These are phyloP conservation scores for Calidris pygmaea DNA, from an alignment of 2,113 vertebrate genomes.

Conservation along the genomic window DNA sequence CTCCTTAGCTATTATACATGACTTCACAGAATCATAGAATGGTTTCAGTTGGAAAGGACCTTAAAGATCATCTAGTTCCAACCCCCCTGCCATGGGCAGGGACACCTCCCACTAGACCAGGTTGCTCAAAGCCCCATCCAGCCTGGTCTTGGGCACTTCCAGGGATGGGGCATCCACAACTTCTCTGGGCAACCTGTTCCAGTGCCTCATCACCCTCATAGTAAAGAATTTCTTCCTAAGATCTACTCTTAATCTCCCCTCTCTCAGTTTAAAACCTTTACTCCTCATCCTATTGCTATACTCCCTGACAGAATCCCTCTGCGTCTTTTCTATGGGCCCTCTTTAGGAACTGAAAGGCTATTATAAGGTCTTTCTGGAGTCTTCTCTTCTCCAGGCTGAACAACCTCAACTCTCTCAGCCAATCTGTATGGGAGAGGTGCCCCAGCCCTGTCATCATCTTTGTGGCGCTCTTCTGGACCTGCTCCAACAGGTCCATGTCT, in stretches of 20 bases:
- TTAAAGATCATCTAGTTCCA: neutral
- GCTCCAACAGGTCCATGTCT: neutral
- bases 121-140: neutral
- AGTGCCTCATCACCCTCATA: neutral
- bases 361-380: neutral
- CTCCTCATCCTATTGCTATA: neutral
- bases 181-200: neutral
- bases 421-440: neutral
- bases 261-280: neutral
- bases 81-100: neutral
- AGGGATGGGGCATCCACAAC: neutral
- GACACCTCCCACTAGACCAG: neutral
- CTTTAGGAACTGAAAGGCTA: neutral
- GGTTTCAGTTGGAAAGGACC: neutral
- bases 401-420: neutral
- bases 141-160: neutral
- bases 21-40: neutral
- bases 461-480: neutral
- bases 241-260: neutral
- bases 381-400: neutral
- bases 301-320: neutral
- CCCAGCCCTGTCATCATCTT: neutral
- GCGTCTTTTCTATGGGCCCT: neutral
- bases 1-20: neutral
- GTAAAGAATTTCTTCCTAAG: neutral